Percentiles rank a stretch among this genome's conserved stretches.
Conservation (phyloP, 2,888 invertebrate species). For the Chrysolina oricalcia region DNA sequence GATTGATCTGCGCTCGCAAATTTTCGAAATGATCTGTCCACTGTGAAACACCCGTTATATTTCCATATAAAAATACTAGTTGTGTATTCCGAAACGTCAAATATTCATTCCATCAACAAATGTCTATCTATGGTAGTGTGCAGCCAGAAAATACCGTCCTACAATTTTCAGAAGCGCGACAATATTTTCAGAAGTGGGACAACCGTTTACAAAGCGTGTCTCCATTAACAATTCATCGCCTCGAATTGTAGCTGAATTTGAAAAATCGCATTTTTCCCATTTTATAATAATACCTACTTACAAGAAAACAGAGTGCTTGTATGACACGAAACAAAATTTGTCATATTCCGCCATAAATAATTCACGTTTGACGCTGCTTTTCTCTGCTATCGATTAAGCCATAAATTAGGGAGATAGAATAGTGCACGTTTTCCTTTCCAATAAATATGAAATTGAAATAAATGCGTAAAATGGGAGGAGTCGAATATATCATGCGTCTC, state of each 20-base stretch:
- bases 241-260: constrained; percentile 15
- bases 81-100: no score
- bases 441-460: constrained; percentile 68
- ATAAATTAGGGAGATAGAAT: constrained; percentile 63
- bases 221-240: constrained; percentile 23
- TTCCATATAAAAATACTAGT: no score
- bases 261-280: constrained; percentile 29
- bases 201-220: background rate
- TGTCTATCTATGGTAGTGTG: no score
- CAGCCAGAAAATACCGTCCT: background rate
- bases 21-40: no score
- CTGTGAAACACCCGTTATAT: no score
- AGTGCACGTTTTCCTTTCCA: constrained; percentile 60
- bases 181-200: constrained; percentile 13
- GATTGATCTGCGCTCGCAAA: no score
- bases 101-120: no score
- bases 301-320: constrained; percentile 37
- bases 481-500: constrained; percentile 64
- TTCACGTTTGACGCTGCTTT: constrained; percentile 59
- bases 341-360: constrained; percentile 61
- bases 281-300: constrained; percentile 30
- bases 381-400: constrained; percentile 64
- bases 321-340: constrained; percentile 55
- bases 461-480: constrained; percentile 66
- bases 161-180: background rate